Evolutionary conservation across 1,140 invertebrate genomes (phyloP), one percentile per base, ranked within the genome.

Genomic region (Pseudomyrmex pallidus): DNA sequence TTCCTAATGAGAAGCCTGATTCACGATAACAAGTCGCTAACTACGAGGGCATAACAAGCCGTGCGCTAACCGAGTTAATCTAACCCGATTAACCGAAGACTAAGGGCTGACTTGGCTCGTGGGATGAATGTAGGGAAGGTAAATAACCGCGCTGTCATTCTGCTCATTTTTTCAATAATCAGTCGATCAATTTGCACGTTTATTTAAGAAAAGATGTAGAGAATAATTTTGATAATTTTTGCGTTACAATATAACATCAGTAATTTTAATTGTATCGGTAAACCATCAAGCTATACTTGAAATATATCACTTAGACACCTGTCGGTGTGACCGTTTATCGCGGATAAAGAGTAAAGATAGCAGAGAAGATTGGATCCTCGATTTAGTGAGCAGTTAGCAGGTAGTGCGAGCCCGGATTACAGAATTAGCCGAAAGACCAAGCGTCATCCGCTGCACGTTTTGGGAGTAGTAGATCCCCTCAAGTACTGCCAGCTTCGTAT

Each of bases 371-470:
- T 92, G 89, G 91, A 91, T 92, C 85, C 85, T 84, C 89, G 89
- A 88, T 93, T 92, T 93, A 93, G 91, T 92, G 90, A 91, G 92
- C 91, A 93, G 89, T 92, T 93, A 92, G 87, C 90, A 90, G 87
- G 74, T 90, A 90, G 90, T 87, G 90, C 86, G 90, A 89, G 92
- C 78, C 86, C 85, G 84, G 90, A 92, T 93, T 93, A 91, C 91
- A 89, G 91, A 93, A 93, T 93, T 93, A 92, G 89, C 77, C 85
- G 85, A 89, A 88, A 90, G 80, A 89, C 68, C 85, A 70, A 87
- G 77, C 89, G 87, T 90, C 85, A 84, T 86, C 84, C 72, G 74
- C 17, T 83, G 82, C 76, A 87, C 80, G 85, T 86, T 90, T 80
- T 84, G 85, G 86, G 85, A 90, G 83, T 82, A 85, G 46, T 74